A percentile compares a stretch with the other conserved stretches of the same genome.
Evolutionary conservation across 2,113 vertebrate species (phyloP).

Genomic region (Leiothrix lutea): DNA sequence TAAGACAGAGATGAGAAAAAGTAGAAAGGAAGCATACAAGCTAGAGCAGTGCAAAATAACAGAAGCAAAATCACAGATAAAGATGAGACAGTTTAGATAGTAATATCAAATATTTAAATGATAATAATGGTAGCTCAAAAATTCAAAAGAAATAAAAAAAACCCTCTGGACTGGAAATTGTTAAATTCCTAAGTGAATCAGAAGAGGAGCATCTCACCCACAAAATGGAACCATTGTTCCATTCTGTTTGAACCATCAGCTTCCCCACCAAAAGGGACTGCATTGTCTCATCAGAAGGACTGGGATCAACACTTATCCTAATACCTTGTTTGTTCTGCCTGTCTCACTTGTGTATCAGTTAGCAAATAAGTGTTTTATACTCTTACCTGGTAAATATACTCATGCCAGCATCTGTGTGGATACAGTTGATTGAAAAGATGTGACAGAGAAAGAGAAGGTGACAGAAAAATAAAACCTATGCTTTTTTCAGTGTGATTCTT

Average conservation of each 20-base stretch:
- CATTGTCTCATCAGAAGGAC: fast-evolving
- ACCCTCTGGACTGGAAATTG: not conserved
- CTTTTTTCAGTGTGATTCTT: not conserved
- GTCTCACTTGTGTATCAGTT: not conserved
- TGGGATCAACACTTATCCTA: not conserved
- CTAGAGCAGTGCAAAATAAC: not conserved
- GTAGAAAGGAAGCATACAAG: not conserved
- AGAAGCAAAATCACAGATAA: not conserved
- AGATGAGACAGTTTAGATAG: not conserved
- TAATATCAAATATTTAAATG: not conserved
- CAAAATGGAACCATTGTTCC: not conserved
- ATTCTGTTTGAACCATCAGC: not conserved
- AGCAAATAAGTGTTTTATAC: not conserved
- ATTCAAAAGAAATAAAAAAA: not conserved
- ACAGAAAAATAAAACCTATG: not conserved
- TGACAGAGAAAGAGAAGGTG: not conserved
- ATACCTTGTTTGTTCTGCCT: not conserved
- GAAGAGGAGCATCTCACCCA: not conserved
- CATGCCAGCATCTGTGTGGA: not conserved
- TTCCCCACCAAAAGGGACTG: not conserved
- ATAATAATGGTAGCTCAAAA: not conserved
- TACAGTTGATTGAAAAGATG: not conserved
- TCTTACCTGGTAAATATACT: not conserved
- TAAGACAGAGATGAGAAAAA: not conserved
- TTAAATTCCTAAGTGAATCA: not conserved